Conservation (phyloP, 2,888 invertebrate genomes). For the Lysandra coridon region DNA sequence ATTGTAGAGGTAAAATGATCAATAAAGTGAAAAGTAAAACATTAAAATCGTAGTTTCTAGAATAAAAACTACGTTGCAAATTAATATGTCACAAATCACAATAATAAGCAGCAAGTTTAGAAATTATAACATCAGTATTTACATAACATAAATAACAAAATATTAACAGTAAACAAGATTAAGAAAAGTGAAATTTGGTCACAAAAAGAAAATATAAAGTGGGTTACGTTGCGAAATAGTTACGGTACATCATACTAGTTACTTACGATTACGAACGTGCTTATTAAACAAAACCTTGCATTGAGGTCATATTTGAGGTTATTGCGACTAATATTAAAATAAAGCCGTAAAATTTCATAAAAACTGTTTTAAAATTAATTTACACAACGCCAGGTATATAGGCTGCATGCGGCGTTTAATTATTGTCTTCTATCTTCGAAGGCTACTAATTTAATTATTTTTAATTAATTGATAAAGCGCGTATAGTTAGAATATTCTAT, state of each 20-base stretch:
- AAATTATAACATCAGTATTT: neutral
- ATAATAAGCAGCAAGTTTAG: too few species aligned
- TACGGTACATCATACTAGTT: conserved; percentile 23
- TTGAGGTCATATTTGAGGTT: conserved; percentile 31
- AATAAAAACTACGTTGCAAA: too few species aligned
- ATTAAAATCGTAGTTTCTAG: too few species aligned
- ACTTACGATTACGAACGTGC: conserved; percentile 22
- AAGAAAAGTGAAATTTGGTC: conserved; percentile 18
- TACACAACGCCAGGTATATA: conserved; percentile 14
- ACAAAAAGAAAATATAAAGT: conserved; percentile 18
- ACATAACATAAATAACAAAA: neutral
- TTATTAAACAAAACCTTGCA: conserved; percentile 34
- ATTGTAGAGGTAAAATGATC: neutral
- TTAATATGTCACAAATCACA: too few species aligned
- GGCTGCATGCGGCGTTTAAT: neutral
- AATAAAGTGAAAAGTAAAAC: too few species aligned
- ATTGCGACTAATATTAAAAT: conserved; percentile 30
- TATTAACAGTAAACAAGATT: conserved; percentile 1
- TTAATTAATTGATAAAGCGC: conserved; percentile 19
- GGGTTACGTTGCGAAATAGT: conserved; percentile 13
- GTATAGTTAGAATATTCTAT: conserved; percentile 4
- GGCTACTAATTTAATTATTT: conserved; percentile 1
- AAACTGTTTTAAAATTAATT: neutral
- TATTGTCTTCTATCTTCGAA: conserved; percentile 12
- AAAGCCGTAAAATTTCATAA: conserved; percentile 20